Evolutionary conservation across 2,113 vertebrate species (phyloP).

Genomic region (Thinocorus orbignyianus): DNA sequence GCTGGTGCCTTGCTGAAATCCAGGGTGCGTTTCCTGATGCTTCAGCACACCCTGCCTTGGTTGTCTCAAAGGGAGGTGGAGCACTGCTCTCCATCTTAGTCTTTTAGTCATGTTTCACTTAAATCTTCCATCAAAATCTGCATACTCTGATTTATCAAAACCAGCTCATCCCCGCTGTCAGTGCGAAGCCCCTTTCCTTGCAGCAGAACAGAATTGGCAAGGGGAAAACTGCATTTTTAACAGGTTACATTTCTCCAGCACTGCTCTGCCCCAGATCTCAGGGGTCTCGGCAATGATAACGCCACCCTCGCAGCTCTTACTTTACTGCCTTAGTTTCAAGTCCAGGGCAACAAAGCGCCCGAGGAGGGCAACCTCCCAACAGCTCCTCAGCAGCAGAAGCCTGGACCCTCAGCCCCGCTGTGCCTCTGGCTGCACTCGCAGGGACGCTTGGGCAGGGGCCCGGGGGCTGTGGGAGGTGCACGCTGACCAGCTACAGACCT

Average conservation of each 20-base stretch:
- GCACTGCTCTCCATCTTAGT: neutral
- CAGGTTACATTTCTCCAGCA: slow-evolving; percentile 10
- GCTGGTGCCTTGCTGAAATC: neutral
- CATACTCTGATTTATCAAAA: slow-evolving; percentile 58
- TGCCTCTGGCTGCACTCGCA: too few species aligned
- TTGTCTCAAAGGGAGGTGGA: neutral
- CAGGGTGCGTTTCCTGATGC: neutral
- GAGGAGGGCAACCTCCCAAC: neutral
- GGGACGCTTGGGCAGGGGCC: neutral
- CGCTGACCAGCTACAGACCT: neutral
- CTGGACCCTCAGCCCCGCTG: neutral
- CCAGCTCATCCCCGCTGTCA: slow-evolving; percentile 50
- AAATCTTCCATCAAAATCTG: slow-evolving; percentile 25
- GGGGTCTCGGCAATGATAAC: neutral
- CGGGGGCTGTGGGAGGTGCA: neutral
- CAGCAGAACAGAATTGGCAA: slow-evolving; percentile 51
- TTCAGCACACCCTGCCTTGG: neutral
- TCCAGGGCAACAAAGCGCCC: neutral
- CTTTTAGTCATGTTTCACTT: slow-evolving; percentile 9
- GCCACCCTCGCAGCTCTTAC: neutral
- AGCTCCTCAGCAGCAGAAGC: neutral
- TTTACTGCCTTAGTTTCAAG: neutral
- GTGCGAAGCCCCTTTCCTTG: slow-evolving; percentile 31
- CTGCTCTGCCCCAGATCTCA: neutral
- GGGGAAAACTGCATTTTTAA: slow-evolving; percentile 33